Evolutionary conservation across 2,888 invertebrate species (phyloP).

Genomic region (Pyrrhia umbra): DNA sequence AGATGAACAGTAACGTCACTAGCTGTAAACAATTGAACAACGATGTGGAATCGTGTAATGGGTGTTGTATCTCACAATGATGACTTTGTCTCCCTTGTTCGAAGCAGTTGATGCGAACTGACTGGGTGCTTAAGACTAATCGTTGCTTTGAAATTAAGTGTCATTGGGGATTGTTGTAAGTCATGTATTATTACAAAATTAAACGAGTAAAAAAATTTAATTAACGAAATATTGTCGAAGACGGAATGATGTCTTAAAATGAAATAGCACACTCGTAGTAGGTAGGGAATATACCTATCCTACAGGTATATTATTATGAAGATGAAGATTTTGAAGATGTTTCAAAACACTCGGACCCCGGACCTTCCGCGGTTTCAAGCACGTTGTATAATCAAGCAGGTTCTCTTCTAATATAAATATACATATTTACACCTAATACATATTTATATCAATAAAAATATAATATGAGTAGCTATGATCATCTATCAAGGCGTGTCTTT

Average conservation of each 20-base stretch:
- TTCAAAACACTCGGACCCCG: not conserved
- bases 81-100: constrained; percentile 12
- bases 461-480: constrained; percentile 18
- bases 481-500: constrained; percentile 16
- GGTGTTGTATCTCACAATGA: constrained; percentile 23
- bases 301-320: no score
- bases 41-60: constrained; percentile 19
- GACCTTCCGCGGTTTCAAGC: not conserved
- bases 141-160: not conserved
- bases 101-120: constrained; percentile 1
- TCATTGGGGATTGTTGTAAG: no score
- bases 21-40: constrained; percentile 52
- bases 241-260: no score
- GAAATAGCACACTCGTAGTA: no score
- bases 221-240: no score
- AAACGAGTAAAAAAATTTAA: no score
- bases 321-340: not conserved
- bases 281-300: no score
- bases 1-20: constrained; percentile 53
- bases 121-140: not conserved
- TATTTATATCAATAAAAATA: constrained; percentile 12
- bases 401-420: constrained; percentile 9
- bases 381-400: constrained; percentile 6
- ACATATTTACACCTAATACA: not conserved
- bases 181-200: no score